Evolutionary conservation across 2,113 vertebrate genomes (phyloP).

Genomic region (Struthidea cinerea): DNA sequence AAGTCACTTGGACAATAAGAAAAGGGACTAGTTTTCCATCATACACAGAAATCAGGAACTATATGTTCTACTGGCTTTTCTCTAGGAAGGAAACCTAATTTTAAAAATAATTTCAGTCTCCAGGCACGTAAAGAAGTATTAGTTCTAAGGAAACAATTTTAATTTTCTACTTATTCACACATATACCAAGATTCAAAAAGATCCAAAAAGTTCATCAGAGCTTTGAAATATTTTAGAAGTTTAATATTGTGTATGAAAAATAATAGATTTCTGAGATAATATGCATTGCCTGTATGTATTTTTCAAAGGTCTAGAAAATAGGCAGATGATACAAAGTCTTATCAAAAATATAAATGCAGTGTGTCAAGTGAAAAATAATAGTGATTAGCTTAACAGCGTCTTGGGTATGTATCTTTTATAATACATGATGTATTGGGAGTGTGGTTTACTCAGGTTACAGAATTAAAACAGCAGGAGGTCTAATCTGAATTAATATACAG

Average conservation of each 20-base stretch:
- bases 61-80: background rate
- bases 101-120: background rate
- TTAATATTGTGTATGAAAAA: background rate
- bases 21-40: background rate
- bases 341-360: background rate
- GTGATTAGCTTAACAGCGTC: constrained; percentile 7
- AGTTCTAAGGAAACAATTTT: background rate
- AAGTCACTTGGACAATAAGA: background rate
- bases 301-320: background rate
- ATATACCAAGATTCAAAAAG: background rate
- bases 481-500: constrained; percentile 48
- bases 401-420: background rate
- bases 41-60: background rate
- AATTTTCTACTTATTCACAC: background rate
- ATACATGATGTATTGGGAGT: background rate
- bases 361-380: constrained; percentile 47
- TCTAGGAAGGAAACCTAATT: background rate
- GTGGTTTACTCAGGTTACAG: constrained; percentile 20
- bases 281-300: background rate
- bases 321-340: background rate
- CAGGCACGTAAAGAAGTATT: background rate
- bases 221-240: background rate
- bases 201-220: background rate
- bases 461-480: constrained; percentile 39
- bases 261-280: background rate